Percentiles rank a stretch among this genome's conserved stretches.
phyloP scores from a whole-genome alignment of 1,140 invertebrate species.

The Tenebrio molitor region DNA sequence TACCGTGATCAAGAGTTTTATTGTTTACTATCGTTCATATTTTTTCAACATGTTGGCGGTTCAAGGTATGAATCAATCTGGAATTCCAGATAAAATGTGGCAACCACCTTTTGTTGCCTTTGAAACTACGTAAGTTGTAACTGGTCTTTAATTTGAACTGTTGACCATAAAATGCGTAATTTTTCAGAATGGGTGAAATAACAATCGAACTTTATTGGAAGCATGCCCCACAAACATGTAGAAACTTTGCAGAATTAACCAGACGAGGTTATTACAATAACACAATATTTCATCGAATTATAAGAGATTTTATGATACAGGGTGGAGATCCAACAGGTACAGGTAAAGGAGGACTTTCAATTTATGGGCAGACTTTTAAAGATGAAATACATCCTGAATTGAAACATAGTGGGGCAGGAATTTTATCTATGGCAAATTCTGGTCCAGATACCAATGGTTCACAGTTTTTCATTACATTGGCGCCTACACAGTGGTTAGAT shows the following conservation, averaged over 20 bases:
- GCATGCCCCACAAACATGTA: slow-evolving; percentile 94
- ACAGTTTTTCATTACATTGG: slow-evolving; percentile 98
- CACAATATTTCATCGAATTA: slow-evolving; percentile 96
- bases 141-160: background rate
- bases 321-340: slow-evolving; percentile 95
- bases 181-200: slow-evolving; percentile 92
- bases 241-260: slow-evolving; percentile 96
- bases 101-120: slow-evolving; percentile 85
- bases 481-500: slow-evolving; percentile 97
- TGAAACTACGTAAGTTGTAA: slow-evolving; percentile 80
- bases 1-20: too few relatives aligned
- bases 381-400: slow-evolving; percentile 97
- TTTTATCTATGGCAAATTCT: slow-evolving; percentile 85
- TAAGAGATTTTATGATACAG: slow-evolving; percentile 98
- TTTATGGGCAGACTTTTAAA: slow-evolving; percentile 95
- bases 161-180: slow-evolving; percentile 48
- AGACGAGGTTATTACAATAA: slow-evolving; percentile 96
- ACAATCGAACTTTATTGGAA: slow-evolving; percentile 97
- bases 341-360: slow-evolving; percentile 94
- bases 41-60: slow-evolving; percentile 62
- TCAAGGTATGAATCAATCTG: slow-evolving; percentile 67
- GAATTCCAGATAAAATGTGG: slow-evolving; percentile 88
- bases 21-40: too few relatives aligned
- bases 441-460: slow-evolving; percentile 97
- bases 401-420: slow-evolving; percentile 90